phyloP scores from a whole-genome alignment of 1,140 invertebrate species.

The Venustaconcha ellipsiformis region DNA sequence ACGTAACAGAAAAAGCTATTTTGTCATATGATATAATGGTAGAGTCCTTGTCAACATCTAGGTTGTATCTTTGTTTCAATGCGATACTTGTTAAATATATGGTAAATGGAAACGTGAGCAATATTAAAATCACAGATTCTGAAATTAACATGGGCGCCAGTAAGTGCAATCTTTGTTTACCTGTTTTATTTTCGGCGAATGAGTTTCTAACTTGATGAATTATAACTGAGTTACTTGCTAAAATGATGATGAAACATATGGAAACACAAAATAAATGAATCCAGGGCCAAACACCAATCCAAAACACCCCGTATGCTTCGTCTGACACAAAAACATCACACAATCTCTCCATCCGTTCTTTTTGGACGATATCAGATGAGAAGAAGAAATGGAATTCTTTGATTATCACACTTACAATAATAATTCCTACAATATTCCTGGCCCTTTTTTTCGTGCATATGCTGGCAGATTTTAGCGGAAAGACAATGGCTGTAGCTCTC shows the following conservation, averaged over 20 bases:
- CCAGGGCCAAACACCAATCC: conserved; percentile 45
- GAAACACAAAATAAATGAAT: conserved; percentile 41
- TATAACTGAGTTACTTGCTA: conserved; percentile 47
- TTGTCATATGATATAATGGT: conserved; percentile 30
- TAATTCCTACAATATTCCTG: conserved; percentile 32
- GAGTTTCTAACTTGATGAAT: conserved; percentile 39
- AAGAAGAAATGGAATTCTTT: conserved; percentile 57
- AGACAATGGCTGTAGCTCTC: conserved; percentile 47
- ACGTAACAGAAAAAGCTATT: conserved; percentile 48
- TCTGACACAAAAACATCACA: conserved; percentile 41
- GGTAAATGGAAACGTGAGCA: conserved; percentile 54
- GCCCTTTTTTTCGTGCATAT: conserved; percentile 42
- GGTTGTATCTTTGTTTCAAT: conserved; percentile 22
- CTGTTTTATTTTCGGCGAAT: conserved; percentile 3
- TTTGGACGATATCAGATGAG: conserved; percentile 47
- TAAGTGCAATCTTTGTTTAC: conserved; percentile 8
- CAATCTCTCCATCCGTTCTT: conserved; percentile 41
- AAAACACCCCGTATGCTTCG: conserved; percentile 41
- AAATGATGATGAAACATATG: conserved; percentile 43
- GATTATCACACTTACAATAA: conserved; percentile 33
- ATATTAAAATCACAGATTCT: conserved; percentile 46
- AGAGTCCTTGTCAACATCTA: conserved; percentile 30
- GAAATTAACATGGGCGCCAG: conserved; percentile 45
- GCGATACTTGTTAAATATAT: conserved; percentile 37
- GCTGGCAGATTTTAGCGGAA: conserved; percentile 39